Evolutionary conservation across 2,113 vertebrate genomes (phyloP), one percentile per base, ranked within the genome.

Genomic region (chimpanzee (Pan troglodytes)): DNA sequence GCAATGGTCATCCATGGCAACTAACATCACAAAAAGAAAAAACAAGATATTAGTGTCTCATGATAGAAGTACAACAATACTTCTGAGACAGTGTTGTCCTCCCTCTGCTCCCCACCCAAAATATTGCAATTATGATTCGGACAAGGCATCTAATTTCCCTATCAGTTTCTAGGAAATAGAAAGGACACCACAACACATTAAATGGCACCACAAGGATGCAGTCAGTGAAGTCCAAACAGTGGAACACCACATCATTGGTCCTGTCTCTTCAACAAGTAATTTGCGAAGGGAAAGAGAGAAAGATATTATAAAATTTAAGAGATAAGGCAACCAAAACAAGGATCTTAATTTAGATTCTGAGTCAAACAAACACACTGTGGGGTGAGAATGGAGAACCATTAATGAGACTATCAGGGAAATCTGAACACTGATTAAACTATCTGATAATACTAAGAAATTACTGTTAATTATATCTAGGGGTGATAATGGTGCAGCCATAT

Each of bases 321-420:
- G 30, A 82, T 16, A 35, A 16, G 72, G 73, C 40, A 38, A 92
- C 50, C 59, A 85, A 79, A 40, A 70, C 6, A 6, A 79, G 43
- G 17, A 35, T 92, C 52, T 92, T 95, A 95, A 79, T 40, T 85
- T 91, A 80, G 32, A 91, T 61, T 32, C 32, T 80, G 38, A 85
- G 23, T 84, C 32, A 68, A 35, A 68, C 59, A 86, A 79, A 68
- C 45, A 93, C 32, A 70, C 50, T 48, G 45, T 72, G 61, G 48
- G 20, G 35, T 73, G 3, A 35, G 86, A 80, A 95, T 40, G 22
- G 43, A 75, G 40, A 79, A 50, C 50, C 50, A 95, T 79, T 91
- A 86, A 48, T 59, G 38, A 90, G 84, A 70, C 48, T 72, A 67
- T 43, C 27, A 89, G 27, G 55, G 57, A 83, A 67, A 92, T 75